A percentile compares a stretch with the other conserved stretches of the same genome.
These are phyloP conservation scores for Pseudococcus jackbeardsleyi DNA, from an alignment of 2,888 invertebrate species.

Conservation along the genomic window DNA sequence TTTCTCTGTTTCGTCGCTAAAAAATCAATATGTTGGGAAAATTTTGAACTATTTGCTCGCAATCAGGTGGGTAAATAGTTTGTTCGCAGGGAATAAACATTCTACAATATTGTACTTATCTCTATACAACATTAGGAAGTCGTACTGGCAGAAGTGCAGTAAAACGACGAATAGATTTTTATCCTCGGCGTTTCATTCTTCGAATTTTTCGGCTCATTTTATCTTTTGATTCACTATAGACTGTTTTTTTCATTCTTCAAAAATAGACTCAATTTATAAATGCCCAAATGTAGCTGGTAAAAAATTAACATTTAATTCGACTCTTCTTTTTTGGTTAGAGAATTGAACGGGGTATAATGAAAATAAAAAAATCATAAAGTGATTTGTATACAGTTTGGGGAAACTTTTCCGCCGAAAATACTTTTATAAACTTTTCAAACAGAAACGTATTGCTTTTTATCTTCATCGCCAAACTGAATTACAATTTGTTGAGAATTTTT, in stretches of 20 bases:
- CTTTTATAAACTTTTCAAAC: slow-evolving; percentile 48
- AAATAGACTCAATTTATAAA: not conserved
- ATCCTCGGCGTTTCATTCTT: no score
- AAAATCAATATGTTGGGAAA: no score
- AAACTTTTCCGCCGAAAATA: slow-evolving; percentile 22
- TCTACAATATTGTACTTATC: not conserved
- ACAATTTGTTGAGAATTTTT: slow-evolving; percentile 38
- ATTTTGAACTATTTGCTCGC: no score
- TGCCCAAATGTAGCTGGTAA: not conserved
- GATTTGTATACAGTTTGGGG: not conserved
- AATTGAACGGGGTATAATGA: not conserved
- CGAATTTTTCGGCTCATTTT: no score
- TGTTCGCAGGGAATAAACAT: no score
- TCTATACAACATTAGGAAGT: no score
- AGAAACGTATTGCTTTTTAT: slow-evolving; percentile 56
- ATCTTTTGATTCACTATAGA: not conserved
- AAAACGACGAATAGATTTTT: no score
- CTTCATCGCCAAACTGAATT: slow-evolving; percentile 24
- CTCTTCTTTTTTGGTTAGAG: not conserved
- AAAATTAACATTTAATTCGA: slow-evolving; percentile 6
- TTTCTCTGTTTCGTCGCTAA: no score
- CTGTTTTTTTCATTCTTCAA: not conserved
- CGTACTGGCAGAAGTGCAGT: no score
- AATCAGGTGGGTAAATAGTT: no score
- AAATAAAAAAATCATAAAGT: slow-evolving; percentile 38